Base-by-base conservation (phyloP, 2,113 vertebrate genomes). In the Takifugu bimaculatus region DNA sequence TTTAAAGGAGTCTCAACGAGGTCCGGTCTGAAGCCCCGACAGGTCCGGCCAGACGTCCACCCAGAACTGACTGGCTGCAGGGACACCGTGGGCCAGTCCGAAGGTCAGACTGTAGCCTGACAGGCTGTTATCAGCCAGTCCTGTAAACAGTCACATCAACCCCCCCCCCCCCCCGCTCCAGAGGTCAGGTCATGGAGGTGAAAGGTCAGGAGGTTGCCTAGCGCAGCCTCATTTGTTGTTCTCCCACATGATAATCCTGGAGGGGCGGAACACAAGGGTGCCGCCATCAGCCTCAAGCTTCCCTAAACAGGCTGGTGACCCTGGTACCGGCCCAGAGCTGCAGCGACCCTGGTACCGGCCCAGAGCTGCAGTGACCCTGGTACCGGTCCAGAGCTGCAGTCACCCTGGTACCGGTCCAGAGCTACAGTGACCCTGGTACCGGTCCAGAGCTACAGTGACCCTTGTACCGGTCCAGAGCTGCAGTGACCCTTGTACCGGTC, bases 181-280 rank as follows among this genome's bases (percentile, higher is more conserved):
- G 72, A 68, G 63, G 66, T 59, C 55, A 52, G 29, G 45, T 10
- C 63, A 75, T 72, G 51, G 53, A 45, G 43, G 74, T 4, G 13
- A 63, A 45, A 59, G 74, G 74, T 75, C 51, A 9, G 57, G 60
- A 53, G 67, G 71, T 59, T 12, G 4, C 14, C 2, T 2, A 47
- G 68, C 60, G 75, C 39, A 67, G 53, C 26, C 72, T 7, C 65
- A 79, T 80, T 65, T 77, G 72, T 65, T 76, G 73, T 52, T 75
- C 72, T 62, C 32, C 60, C 60, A 11, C 12, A 72, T 57, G 68
- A 59, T 78, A 59, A 75, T 70, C 76, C 74, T 26, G 10, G 66
- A 72, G 47, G 54, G 57, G 20, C 20, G 20, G 62, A 47, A 77
- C 63, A 56, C 25, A 29, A 59, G 14, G 49, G 54, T 25, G 82